phyloP scores from a whole-genome alignment of 2,113 vertebrate genomes.

The Cettia cetti region DNA sequence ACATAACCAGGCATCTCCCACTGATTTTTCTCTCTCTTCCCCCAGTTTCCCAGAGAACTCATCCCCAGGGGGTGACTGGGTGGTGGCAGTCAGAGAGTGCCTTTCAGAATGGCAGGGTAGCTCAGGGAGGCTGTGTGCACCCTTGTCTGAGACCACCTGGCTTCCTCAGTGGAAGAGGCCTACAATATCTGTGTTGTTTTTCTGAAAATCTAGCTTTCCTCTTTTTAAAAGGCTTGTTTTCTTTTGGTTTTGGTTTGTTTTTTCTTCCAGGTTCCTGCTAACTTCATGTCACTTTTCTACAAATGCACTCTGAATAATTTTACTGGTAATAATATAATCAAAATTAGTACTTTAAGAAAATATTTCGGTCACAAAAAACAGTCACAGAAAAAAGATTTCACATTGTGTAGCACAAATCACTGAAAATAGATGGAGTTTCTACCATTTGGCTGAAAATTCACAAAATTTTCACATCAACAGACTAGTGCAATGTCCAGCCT shows the following conservation, averaged over 20 bases:
- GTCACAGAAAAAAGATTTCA: background rate
- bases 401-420: rapidly evolving
- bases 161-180: background rate
- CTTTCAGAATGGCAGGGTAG: background rate
- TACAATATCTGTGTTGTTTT: background rate
- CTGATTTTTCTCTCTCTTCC: background rate
- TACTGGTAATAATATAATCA: background rate
- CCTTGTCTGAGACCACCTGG: background rate
- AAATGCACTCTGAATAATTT: background rate
- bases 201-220: background rate
- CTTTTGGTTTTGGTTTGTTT: background rate
- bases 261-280: background rate
- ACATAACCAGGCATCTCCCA: background rate
- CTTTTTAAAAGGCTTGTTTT: background rate
- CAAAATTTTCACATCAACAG: background rate
- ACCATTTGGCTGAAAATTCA: background rate
- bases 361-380: background rate
- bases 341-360: background rate
- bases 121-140: background rate
- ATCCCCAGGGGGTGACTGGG: background rate
- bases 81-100: background rate
- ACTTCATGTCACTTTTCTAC: background rate
- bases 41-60: background rate
- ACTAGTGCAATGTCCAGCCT: background rate
- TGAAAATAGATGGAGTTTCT: background rate